phyloP scores from a whole-genome alignment of 2,113 vertebrate species.

The Cromileptes altivelis region DNA sequence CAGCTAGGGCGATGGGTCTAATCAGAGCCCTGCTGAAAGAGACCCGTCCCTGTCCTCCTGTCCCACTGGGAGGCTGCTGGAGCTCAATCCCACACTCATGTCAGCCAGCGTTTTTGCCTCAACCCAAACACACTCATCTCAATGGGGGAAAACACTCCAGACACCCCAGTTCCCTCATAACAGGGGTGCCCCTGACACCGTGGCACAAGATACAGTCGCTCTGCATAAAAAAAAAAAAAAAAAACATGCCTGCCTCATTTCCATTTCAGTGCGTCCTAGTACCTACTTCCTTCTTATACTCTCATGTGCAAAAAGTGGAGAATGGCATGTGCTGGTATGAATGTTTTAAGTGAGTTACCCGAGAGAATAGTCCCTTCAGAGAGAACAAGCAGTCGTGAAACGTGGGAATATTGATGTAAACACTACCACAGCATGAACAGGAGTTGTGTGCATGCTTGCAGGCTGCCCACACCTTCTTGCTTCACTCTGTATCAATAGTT shows the following conservation, averaged over 20 bases:
- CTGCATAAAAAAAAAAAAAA: slow-evolving; percentile 35
- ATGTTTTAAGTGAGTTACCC: slow-evolving; percentile 43
- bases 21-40: slow-evolving; percentile 83
- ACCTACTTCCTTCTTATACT: slow-evolving; percentile 18
- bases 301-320: slow-evolving; percentile 16
- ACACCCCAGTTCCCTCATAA: slow-evolving; percentile 56
- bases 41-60: slow-evolving; percentile 72
- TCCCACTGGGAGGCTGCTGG: slow-evolving; percentile 73
- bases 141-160: slow-evolving; percentile 69
- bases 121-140: slow-evolving; percentile 75
- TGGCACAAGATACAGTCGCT: slow-evolving; percentile 39
- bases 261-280: slow-evolving; percentile 18
- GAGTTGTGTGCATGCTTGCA: slow-evolving; percentile 8
- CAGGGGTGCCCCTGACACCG: slow-evolving; percentile 57
- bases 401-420: slow-evolving; percentile 36
- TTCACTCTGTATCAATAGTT: slow-evolving; percentile 44
- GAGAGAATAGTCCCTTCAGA: neutral
- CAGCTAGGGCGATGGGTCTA: slow-evolving; percentile 76
- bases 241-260: slow-evolving; percentile 44
- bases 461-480: neutral
- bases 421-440: neutral
- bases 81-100: slow-evolving; percentile 72
- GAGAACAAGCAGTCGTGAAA: slow-evolving; percentile 26
- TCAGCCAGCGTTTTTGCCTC: slow-evolving; percentile 67
- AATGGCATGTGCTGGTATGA: slow-evolving; percentile 42